Evolutionary conservation across 2,113 vertebrate species (phyloP).

Genomic region (Pluvialis apricaria): DNA sequence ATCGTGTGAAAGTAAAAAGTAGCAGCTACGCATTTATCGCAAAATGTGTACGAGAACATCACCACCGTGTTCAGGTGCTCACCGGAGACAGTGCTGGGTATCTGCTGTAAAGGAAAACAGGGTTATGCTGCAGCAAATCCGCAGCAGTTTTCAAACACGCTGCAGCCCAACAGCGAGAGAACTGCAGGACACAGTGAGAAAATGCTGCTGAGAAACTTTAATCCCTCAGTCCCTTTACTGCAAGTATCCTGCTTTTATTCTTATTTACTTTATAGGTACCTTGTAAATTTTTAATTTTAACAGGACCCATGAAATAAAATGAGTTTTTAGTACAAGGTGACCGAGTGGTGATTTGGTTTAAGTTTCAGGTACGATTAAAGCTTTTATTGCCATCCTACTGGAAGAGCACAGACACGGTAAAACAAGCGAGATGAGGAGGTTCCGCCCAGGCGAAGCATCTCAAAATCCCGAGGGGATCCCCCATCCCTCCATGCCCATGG

Average conservation of each 20-base stretch:
- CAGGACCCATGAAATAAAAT: not conserved
- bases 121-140: not conserved
- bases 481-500: rapidly evolving
- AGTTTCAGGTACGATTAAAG: not conserved
- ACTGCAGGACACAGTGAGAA: not conserved
- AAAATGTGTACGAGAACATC: rapidly evolving
- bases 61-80: rapidly evolving
- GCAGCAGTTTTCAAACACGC: not conserved
- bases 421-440: rapidly evolving
- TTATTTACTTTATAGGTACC: not conserved
- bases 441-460: not conserved
- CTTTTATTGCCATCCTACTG: not conserved
- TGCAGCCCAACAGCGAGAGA: not conserved
- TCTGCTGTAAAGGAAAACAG: rapidly evolving
- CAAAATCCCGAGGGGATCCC: rapidly evolving
- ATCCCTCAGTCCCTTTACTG: not conserved
- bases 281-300: not conserved
- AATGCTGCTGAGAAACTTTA: not conserved
- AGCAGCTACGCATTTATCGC: not conserved
- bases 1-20: not conserved
- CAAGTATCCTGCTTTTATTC: not conserved
- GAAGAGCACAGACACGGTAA: not conserved
- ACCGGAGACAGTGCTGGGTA: rapidly evolving
- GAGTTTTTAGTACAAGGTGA: not conserved
- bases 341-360: not conserved